Evolutionary conservation across 2,113 vertebrate genomes (phyloP), one percentile per base, ranked within the genome.

Genomic region (Nettapus auritus): DNA sequence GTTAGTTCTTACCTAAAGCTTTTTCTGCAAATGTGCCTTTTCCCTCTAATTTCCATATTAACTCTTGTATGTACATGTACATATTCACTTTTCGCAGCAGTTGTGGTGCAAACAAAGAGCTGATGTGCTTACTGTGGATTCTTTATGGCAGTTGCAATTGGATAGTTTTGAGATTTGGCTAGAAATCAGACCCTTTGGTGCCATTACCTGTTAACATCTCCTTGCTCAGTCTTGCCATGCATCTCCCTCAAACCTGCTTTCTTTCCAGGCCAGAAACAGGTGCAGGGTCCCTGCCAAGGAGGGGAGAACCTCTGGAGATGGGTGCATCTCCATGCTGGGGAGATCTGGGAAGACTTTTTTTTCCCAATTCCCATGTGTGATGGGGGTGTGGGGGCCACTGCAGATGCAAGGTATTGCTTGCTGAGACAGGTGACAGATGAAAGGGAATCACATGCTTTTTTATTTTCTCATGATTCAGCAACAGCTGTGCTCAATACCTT

Each of bases 1-100:
- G 23, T 96, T 88, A 89, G 73, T 69, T 91, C 33, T 82, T 94
- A 93, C 55, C 31, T 82, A 64, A 66, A 48, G 68, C 53, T 69
- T 13, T 40, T 88, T 88, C 42, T 73, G 75, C 60, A 83, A 81
- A 69, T 81, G 77, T 75, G 70, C 48, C 13, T 82, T 88, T 87
- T 53, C 26, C 31, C 18, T 90, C 60, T 89, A 4, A 46, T 91
- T 96, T 94, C 79, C 34, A 8, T 88, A 70, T 77, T 94, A 88
- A 36, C 56, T 87, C 53, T 66, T n/a, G 36, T 64, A 36, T 62
- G 38, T 74, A 46, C 48, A 46, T 34, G 44, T 74, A n/a, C 16
- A 4, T 66, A 52, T 6, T 91, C 0, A 1, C 60, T 94, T 53
- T 75, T 80, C 64, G 69, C 38, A 38, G 21, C 53, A 15, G 68